Evolutionary conservation across 37 sponge, comb jelly and placozoan genomes (phyloP).

Genomic region (Aplysina aerophoba): DNA sequence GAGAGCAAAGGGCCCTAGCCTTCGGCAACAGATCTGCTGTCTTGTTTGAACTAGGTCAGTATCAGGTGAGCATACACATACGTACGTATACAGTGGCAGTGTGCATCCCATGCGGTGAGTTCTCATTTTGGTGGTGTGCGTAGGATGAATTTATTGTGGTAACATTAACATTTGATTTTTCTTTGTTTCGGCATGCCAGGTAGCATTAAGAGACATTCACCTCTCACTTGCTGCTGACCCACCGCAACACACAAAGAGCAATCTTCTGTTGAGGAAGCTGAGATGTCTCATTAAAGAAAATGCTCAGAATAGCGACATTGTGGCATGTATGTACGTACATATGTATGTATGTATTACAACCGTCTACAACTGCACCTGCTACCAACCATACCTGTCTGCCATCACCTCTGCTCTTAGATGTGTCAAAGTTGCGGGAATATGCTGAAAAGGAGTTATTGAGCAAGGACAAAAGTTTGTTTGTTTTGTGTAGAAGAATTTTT

Average conservation of each 20-base stretch:
- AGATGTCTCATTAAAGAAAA: background rate
- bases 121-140: background rate
- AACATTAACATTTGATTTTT: background rate
- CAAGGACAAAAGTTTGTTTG: too few relatives aligned
- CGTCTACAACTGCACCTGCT: too few relatives aligned
- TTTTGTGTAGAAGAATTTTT: too few relatives aligned
- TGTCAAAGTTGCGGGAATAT: too few relatives aligned
- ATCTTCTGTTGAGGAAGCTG: constrained; percentile 4
- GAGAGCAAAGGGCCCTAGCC: background rate
- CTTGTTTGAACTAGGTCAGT: constrained; percentile 39
- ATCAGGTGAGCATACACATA: constrained; percentile 37
- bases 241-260: background rate
- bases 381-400: too few relatives aligned
- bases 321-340: too few relatives aligned
- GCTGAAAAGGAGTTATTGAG: too few relatives aligned
- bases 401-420: too few relatives aligned
- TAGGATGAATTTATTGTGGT: background rate
- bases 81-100: background rate
- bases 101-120: too few relatives aligned
- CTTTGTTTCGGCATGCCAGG: background rate
- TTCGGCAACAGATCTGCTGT: constrained; percentile 67
- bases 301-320: too few relatives aligned
- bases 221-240: background rate
- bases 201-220: constrained; percentile 3
- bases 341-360: too few relatives aligned